A percentile compares a stretch with the other conserved stretches of the same genome.
Evolutionary conservation across 2,797 vertebrate species (phyloP).

Genomic region (Otus scops): DNA sequence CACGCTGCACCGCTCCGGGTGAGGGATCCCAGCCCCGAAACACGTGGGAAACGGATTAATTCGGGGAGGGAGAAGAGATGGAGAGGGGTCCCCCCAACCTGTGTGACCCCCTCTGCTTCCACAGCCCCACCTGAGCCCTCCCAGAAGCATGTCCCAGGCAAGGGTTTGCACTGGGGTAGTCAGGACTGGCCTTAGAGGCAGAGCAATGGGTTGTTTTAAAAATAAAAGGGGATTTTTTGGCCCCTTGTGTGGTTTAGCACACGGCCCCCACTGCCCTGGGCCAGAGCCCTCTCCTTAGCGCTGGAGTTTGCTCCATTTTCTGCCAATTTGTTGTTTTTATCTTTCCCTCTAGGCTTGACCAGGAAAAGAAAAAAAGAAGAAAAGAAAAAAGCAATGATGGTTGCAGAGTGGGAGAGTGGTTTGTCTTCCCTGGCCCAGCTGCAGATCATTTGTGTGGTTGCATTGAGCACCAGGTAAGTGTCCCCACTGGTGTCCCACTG

Average conservation of each 20-base stretch:
- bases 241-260: background rate
- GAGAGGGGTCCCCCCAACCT: background rate
- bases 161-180: background rate
- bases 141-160: background rate
- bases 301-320: background rate
- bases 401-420: background rate
- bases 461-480: background rate
- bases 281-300: background rate
- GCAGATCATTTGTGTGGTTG: background rate
- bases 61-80: accelerated
- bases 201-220: background rate
- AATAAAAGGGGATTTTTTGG: background rate
- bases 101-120: background rate
- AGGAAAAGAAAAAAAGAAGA: background rate
- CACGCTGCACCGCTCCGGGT: background rate
- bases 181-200: background rate
- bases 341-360: background rate
- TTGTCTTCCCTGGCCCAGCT: background rate
- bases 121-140: background rate
- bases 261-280: accelerated
- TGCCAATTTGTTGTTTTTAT: background rate
- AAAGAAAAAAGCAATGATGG: background rate
- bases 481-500: accelerated
- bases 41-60: accelerated
- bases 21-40: background rate